These are phyloP conservation scores for Drosophila birchii DNA, from an alignment of 2,888 invertebrate species.

Conservation along the genomic window DNA sequence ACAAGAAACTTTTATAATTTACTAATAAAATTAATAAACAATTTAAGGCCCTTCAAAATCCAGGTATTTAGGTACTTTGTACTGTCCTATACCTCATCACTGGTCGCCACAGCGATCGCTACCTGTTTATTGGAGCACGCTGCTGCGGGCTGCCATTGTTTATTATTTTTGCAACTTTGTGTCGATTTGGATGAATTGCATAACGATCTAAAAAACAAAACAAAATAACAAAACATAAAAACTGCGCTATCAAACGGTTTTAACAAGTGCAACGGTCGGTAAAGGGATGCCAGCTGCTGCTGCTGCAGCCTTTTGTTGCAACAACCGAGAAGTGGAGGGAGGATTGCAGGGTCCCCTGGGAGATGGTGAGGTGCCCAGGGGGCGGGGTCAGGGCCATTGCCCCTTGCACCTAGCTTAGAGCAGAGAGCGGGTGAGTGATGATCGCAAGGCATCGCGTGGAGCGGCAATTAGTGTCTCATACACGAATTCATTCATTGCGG, in stretches of 20 bases:
- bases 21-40: too few relatives aligned
- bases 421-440: background rate
- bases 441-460: conserved; percentile 61
- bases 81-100: background rate
- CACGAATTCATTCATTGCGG: conserved; percentile 51
- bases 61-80: background rate
- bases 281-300: conserved; percentile 19
- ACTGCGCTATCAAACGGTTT: conserved; percentile 39
- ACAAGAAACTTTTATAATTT: background rate
- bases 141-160: conserved; percentile 38
- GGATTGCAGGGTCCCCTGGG: background rate
- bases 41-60: background rate
- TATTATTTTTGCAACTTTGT: conserved; percentile 37
- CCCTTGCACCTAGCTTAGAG: background rate
- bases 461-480: conserved; percentile 71
- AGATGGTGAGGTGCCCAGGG: conserved; percentile 8
- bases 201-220: conserved; percentile 47
- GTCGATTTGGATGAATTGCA: conserved; percentile 56
- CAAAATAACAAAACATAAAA: background rate
- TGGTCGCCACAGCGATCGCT: conserved; percentile 16
- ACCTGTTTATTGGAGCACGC: conserved; percentile 35
- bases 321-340: conserved; percentile 8
- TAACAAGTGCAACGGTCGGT: conserved; percentile 16
- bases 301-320: conserved; percentile 13
- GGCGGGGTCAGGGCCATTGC: conserved; percentile 40